phyloP scores from a whole-genome alignment of 2,888 invertebrate genomes.

The Leptothorax acervorum region DNA sequence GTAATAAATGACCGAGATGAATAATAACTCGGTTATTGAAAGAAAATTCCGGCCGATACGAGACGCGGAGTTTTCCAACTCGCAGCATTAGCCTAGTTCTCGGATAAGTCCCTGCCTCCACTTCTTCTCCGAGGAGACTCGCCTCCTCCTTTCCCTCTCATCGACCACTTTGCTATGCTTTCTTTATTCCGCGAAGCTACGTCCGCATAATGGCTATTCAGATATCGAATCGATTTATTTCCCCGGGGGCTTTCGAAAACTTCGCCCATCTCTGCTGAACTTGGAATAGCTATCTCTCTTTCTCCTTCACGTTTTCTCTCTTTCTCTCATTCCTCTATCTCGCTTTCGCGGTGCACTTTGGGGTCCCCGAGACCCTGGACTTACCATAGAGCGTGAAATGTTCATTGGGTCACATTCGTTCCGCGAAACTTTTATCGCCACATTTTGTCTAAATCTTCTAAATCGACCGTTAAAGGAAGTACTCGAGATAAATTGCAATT shows the following conservation, averaged over 20 bases:
- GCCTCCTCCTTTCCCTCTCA: constrained; percentile 32
- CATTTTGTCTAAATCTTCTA: constrained; percentile 35
- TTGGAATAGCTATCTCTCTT: constrained; percentile 53
- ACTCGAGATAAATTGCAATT: constrained; percentile 34
- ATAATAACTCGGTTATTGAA: constrained; percentile 80
- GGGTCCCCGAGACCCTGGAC: constrained; percentile 20
- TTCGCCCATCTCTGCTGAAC: constrained; percentile 65
- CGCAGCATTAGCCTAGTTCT: constrained; percentile 80
- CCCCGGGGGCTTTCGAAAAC: constrained; percentile 73
- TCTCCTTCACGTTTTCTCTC: not conserved
- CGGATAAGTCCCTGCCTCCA: constrained; percentile 56
- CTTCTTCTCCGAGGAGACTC: constrained; percentile 1
- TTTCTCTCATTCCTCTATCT: constrained; percentile 47
- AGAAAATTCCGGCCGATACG: constrained; percentile 74
- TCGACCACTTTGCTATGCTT: constrained; percentile 53
- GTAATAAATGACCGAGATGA: constrained; percentile 77
- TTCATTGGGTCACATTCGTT: constrained; percentile 44
- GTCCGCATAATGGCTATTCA: constrained; percentile 80
- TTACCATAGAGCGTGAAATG: constrained; percentile 39
- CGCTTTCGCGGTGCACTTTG: constrained; percentile 53
- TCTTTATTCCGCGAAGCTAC: constrained; percentile 65
- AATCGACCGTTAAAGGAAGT: constrained; percentile 38
- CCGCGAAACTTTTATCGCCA: constrained; percentile 45
- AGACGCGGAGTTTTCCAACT: constrained; percentile 75
- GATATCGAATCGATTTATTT: constrained; percentile 83